A percentile compares a stretch with the other conserved stretches of the same genome.
These are phyloP conservation scores for Ichneumoninae sp. DNA, from an alignment of 2,888 invertebrate species.

Conservation along the genomic window DNA sequence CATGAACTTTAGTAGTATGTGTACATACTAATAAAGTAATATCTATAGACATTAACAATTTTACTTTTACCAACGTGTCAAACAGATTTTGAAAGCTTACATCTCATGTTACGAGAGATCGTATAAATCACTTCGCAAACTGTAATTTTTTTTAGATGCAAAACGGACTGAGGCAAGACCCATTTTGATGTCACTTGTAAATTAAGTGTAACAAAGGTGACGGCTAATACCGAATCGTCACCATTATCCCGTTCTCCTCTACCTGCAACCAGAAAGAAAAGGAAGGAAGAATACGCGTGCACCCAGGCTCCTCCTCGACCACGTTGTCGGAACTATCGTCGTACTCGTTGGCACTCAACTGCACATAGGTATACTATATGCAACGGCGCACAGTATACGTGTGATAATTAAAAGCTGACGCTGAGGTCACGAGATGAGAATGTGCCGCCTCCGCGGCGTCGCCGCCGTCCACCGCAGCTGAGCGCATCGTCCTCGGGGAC, in stretches of 20 bases:
- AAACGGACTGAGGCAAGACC: no score
- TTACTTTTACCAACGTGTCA: no score
- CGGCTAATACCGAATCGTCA: background rate
- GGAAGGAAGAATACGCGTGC: background rate
- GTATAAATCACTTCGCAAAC: no score
- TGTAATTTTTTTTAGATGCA: no score
- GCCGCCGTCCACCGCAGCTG: conserved; percentile 26
- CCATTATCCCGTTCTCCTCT: background rate
- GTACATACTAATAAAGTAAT: no score
- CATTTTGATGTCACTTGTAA: background rate
- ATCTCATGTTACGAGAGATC: no score
- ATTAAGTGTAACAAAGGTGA: background rate
- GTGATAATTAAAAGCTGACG: conserved; percentile 48
- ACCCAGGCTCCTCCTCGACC: conserved; percentile 4
- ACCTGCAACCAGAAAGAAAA: background rate
- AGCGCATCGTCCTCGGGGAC: conserved; percentile 33
- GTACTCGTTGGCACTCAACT: conserved; percentile 5
- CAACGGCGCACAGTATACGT: conserved; percentile 31
- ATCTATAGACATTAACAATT: no score
- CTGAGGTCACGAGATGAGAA: conserved; percentile 56
- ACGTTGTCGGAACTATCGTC: background rate
- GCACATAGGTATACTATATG: conserved; percentile 1
- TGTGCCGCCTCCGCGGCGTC: conserved; percentile 44
- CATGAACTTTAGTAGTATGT: no score
- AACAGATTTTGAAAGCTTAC: no score